A percentile compares a stretch with the other conserved stretches of the same genome.
Evolutionary conservation across 1,140 invertebrate species (phyloP).

Genomic region (Apis florea): DNA sequence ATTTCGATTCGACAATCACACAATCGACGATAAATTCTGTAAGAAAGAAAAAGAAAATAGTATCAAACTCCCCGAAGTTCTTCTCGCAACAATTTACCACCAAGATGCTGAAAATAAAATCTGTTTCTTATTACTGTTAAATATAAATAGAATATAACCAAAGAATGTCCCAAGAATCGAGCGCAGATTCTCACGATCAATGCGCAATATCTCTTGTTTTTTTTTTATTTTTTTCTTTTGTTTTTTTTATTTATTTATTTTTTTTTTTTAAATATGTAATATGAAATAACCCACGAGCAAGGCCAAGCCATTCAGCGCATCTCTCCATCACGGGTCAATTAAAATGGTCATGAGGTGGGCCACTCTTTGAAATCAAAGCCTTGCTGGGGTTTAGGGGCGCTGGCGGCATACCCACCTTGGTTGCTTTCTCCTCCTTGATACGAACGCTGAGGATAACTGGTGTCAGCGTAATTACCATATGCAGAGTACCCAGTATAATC

Average conservation of each 20-base stretch:
- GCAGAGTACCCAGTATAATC: slow-evolving; percentile 80
- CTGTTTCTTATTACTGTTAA: background rate
- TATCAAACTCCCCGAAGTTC: background rate
- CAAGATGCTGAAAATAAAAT: background rate
- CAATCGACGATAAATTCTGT: background rate
- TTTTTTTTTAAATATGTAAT: slow-evolving; percentile 52
- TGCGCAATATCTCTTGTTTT: slow-evolving; percentile 10
- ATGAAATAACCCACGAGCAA: slow-evolving; percentile 76
- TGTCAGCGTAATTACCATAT: slow-evolving; percentile 81
- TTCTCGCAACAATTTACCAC: background rate
- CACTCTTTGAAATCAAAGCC: slow-evolving; percentile 84
- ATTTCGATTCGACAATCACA: background rate
- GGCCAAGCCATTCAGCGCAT: slow-evolving; percentile 76
- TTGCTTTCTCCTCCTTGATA: slow-evolving; percentile 80
- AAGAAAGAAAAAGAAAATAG: background rate
- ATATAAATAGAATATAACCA: background rate
- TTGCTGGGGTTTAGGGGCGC: slow-evolving; percentile 81
- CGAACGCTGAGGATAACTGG: slow-evolving; percentile 79
- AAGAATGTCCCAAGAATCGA: slow-evolving; percentile 48
- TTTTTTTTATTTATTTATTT: background rate
- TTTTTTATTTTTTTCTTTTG: slow-evolving; percentile 4
- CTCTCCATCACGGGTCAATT: slow-evolving; percentile 77
- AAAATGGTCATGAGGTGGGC: slow-evolving; percentile 83
- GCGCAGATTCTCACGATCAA: slow-evolving; percentile 45
- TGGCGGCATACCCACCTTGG: slow-evolving; percentile 82